A percentile compares a stretch with the other conserved stretches of the same genome.
These are phyloP conservation scores for Acronicta psi DNA, from an alignment of 2,888 invertebrate species.

Conservation along the genomic window DNA sequence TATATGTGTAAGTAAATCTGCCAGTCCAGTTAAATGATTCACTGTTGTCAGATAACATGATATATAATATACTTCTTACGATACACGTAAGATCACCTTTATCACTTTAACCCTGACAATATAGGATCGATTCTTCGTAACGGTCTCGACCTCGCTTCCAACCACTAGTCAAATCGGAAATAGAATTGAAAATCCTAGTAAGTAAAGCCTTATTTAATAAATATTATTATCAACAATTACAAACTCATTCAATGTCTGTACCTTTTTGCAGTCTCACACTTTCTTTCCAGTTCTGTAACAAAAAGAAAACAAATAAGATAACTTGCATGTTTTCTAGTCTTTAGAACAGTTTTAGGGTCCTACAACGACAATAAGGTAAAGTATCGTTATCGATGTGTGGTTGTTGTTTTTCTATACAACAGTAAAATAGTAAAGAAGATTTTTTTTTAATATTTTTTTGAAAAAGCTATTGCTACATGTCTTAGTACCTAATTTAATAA, in stretches of 20 bases:
- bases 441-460: too few species aligned
- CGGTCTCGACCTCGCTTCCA: constrained; percentile 31
- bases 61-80: constrained; percentile 2
- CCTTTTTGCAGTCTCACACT: constrained; percentile 49
- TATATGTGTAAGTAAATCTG: background rate
- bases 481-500: too few species aligned
- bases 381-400: too few species aligned
- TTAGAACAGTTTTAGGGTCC: too few species aligned
- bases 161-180: constrained; percentile 22
- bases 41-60: background rate
- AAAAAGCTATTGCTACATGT: too few species aligned
- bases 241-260: constrained; percentile 3
- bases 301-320: constrained; percentile 9
- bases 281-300: constrained; percentile 74
- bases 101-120: constrained; percentile 21
- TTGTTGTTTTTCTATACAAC: too few species aligned
- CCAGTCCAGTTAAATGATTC: background rate
- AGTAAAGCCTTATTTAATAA: constrained; percentile 32
- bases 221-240: constrained; percentile 7
- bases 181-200: constrained; percentile 24
- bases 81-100: constrained; percentile 13
- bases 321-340: too few species aligned
- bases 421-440: too few species aligned
- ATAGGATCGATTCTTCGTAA: constrained; percentile 4
- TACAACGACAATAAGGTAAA: too few species aligned